phyloP scores from a whole-genome alignment of 53 echinoderm and acorn worm genomes.

The Henricia sp. region DNA sequence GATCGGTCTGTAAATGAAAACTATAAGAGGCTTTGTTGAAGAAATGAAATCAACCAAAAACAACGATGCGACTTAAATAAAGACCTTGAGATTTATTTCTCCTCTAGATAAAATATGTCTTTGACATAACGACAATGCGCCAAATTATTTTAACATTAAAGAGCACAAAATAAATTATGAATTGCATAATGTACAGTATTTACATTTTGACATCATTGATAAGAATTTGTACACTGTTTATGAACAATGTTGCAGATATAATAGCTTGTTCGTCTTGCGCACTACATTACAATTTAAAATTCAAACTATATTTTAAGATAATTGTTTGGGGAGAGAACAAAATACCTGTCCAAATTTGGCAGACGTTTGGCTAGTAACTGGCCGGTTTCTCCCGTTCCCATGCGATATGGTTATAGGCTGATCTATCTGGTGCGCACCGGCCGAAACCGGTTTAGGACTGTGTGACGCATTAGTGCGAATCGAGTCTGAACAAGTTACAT shows the following conservation, averaged over 20 bases:
- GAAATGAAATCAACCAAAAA: neutral
- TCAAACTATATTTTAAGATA: no score
- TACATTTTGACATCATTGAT: slow-evolving; percentile 16
- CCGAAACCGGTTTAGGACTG: no score
- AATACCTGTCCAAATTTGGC: no score
- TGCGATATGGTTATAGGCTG: no score
- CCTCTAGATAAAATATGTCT: slow-evolving; percentile 9
- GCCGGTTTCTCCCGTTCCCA: no score
- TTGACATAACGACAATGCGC: slow-evolving; percentile 5
- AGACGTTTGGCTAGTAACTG: no score
- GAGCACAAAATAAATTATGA: slow-evolving; percentile 49
- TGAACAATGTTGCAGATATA: neutral
- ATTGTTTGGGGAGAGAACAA: no score
- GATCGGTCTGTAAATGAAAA: no score
- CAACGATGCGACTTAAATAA: neutral
- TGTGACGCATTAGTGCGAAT: no score
- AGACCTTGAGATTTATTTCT: slow-evolving; percentile 11
- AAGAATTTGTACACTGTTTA: neutral
- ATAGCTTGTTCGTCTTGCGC: neutral
- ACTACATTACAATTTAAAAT: neutral
- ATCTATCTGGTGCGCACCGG: no score
- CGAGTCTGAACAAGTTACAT: no score
- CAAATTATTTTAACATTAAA: slow-evolving; percentile 14
- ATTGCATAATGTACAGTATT: slow-evolving; percentile 55
- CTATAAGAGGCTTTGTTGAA: no score